phyloP scores from a whole-genome alignment of 2,888 invertebrate genomes.

The Omphaloscelis lunosa region DNA sequence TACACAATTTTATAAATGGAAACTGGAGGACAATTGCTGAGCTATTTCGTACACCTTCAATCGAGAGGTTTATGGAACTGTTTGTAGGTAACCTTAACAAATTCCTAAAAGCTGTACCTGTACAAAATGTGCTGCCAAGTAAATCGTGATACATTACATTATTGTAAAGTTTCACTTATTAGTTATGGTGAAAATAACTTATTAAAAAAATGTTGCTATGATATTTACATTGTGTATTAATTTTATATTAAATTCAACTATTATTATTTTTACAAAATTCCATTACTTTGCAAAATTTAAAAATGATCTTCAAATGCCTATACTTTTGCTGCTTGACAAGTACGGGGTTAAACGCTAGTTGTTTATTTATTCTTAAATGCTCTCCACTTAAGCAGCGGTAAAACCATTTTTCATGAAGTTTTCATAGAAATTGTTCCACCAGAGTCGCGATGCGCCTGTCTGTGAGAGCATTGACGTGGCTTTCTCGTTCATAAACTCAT shows the following conservation, averaged over 20 bases:
- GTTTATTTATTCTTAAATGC: too few relatives aligned
- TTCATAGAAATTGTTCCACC: too few relatives aligned
- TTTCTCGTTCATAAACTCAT: neutral
- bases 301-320: neutral
- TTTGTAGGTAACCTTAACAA: slow-evolving; percentile 15
- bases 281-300: too few relatives aligned
- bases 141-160: neutral
- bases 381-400: too few relatives aligned
- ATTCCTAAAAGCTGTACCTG: slow-evolving; percentile 4
- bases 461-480: neutral
- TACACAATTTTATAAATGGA: neutral
- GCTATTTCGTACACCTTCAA: neutral
- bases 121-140: slow-evolving; percentile 1
- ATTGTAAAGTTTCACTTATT: neutral
- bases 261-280: neutral
- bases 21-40: neutral
- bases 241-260: neutral
- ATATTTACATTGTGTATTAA: neutral
- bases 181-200: too few relatives aligned
- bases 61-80: neutral
- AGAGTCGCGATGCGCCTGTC: too few relatives aligned
- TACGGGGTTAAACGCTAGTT: neutral
- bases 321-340: neutral
- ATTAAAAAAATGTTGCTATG: too few relatives aligned
- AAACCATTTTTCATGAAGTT: too few relatives aligned